Evolutionary conservation across 1,140 invertebrate genomes (phyloP).

Genomic region (Reticulitermes speratus): DNA sequence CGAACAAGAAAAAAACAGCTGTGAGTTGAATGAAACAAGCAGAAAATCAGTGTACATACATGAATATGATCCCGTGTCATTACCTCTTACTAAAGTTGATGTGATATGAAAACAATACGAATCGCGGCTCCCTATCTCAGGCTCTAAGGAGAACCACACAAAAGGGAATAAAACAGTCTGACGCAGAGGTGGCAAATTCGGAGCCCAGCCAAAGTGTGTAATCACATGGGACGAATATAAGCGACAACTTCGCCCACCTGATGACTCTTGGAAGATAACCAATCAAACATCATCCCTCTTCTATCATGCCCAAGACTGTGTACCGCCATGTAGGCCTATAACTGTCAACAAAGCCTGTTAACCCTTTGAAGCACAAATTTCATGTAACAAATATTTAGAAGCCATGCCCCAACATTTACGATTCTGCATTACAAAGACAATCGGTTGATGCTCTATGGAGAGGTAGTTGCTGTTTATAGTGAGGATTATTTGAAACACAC

Average conservation of each 20-base stretch:
- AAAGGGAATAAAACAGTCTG: not conserved
- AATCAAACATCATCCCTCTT: constrained; percentile 28
- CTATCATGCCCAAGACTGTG: not conserved
- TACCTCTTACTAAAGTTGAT: not conserved
- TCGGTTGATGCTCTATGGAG: too few species aligned
- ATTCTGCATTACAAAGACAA: too few species aligned
- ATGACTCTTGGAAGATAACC: not conserved
- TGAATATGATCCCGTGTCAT: not conserved
- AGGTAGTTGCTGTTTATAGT: too few species aligned
- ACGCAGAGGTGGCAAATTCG: not conserved
- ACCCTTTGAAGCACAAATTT: too few species aligned
- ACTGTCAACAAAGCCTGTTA: not conserved
- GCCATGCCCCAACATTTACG: too few species aligned
- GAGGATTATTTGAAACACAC: too few species aligned
- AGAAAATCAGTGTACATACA: constrained; percentile 3
- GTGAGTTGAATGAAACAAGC: constrained; percentile 23
- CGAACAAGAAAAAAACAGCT: not conserved
- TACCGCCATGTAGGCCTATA: not conserved
- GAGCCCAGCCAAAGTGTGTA: not conserved
- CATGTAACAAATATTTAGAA: too few species aligned
- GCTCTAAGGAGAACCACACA: not conserved
- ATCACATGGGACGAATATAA: constrained; percentile 27
- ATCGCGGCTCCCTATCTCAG: not conserved
- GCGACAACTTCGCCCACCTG: constrained; percentile 29
- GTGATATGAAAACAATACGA: not conserved